These are phyloP conservation scores for Astyanax mexicanus DNA, from an alignment of 2,797 vertebrate genomes.

Conservation along the genomic window DNA sequence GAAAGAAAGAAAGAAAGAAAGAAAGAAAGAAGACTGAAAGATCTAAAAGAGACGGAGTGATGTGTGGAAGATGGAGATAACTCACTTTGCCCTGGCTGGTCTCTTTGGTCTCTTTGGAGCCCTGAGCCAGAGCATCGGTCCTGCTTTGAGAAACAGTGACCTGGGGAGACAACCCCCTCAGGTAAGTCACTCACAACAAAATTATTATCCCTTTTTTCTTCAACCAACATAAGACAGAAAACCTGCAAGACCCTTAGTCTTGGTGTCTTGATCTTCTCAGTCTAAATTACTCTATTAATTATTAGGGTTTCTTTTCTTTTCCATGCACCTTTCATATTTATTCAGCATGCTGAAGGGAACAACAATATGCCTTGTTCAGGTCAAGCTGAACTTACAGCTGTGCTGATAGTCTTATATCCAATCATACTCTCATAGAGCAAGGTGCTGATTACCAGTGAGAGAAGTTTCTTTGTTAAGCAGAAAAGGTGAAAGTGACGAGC, in stretches of 20 bases:
- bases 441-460: constrained; percentile 14
- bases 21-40: neutral
- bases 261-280: neutral
- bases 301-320: no score
- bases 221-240: constrained; percentile 1
- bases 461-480: constrained; percentile 14
- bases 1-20: neutral
- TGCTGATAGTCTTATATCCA: neutral
- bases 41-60: neutral
- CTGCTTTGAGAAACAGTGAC: constrained; percentile 75
- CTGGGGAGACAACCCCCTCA: constrained; percentile 75
- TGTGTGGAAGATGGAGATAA: constrained; percentile 61
- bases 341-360: constrained; percentile 6
- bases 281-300: neutral
- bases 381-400: neutral
- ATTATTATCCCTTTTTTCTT: neutral
- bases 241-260: no score
- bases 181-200: constrained; percentile 30
- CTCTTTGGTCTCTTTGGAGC: constrained; percentile 74
- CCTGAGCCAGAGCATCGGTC: constrained; percentile 55
- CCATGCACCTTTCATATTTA: neutral
- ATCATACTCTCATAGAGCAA: neutral
- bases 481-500: neutral
- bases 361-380: neutral
- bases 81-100: constrained; percentile 82